Percentiles rank a stretch among this genome's conserved stretches.
These are phyloP conservation scores for Drosophila kuntzei DNA, from an alignment of 2,888 invertebrate species.

Conservation along the genomic window DNA sequence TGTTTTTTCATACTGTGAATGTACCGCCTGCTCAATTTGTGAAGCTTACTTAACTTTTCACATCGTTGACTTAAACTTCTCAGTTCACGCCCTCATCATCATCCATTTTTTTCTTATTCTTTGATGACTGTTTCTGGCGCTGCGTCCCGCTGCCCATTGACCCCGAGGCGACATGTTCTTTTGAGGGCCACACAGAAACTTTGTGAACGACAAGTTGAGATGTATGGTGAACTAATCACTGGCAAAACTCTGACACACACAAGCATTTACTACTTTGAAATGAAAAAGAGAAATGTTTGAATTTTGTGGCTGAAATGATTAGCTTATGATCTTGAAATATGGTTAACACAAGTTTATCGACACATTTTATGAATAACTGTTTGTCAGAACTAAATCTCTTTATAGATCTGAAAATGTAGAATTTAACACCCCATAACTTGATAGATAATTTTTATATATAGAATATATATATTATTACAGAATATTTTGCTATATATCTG, in stretches of 20 bases:
- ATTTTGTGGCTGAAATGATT: constrained; percentile 62
- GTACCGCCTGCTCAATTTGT: constrained; percentile 39
- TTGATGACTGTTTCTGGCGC: not conserved
- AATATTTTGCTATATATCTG: too few species aligned
- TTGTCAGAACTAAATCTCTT: not conserved
- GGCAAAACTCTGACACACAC: constrained; percentile 50
- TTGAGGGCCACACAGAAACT: constrained; percentile 64
- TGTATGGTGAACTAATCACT: constrained; percentile 74
- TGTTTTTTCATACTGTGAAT: constrained; percentile 40
- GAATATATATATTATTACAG: not conserved
- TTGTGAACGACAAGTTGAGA: constrained; percentile 56
- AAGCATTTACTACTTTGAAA: constrained; percentile 15
- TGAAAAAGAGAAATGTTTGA: constrained; percentile 15
- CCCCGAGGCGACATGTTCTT: constrained; percentile 64
- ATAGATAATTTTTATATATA: not conserved
- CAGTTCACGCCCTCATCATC: constrained; percentile 65
- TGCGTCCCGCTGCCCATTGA: constrained; percentile 40
- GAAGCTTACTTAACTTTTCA: constrained; percentile 53
- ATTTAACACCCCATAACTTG: not conserved
- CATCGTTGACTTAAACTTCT: constrained; percentile 61
- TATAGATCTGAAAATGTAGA: not conserved
- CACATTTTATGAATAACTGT: not conserved
- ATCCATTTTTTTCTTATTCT: constrained; percentile 16
- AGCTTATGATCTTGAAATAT: constrained; percentile 60
- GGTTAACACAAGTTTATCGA: constrained; percentile 48